Evolutionary conservation across 2,113 vertebrate species (phyloP).

Genomic region (Cranoglanis bouderius): DNA sequence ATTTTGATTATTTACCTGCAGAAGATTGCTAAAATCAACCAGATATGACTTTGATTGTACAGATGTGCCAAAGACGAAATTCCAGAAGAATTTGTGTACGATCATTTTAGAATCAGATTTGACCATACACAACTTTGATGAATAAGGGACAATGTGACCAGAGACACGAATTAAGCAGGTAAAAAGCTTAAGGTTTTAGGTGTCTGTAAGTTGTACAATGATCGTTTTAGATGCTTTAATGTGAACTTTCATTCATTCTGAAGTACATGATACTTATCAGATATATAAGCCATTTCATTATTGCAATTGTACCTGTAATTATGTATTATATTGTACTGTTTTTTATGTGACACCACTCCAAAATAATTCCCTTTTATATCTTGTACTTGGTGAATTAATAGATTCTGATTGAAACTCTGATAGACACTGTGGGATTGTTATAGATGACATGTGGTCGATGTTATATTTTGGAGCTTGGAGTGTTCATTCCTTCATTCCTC

Average conservation of each 20-base stretch:
- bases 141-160: too few relatives aligned
- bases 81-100: neutral
- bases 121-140: neutral
- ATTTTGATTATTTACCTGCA: neutral
- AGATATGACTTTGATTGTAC: neutral
- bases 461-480: neutral
- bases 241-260: neutral
- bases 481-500: conserved; percentile 5
- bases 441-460: neutral
- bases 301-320: neutral
- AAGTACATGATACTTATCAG: neutral
- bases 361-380: neutral
- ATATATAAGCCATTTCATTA: neutral
- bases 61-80: neutral
- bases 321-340: neutral
- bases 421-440: neutral
- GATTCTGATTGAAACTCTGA: neutral
- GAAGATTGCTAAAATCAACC: neutral
- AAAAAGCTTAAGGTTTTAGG: neutral
- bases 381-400: neutral
- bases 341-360: neutral
- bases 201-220: neutral
- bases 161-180: too few relatives aligned
- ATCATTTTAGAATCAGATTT: neutral
- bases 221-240: neutral